Evolutionary conservation across 64 coral and sea anemone genomes (phyloP).

Genomic region (Stylophora pistillata): DNA sequence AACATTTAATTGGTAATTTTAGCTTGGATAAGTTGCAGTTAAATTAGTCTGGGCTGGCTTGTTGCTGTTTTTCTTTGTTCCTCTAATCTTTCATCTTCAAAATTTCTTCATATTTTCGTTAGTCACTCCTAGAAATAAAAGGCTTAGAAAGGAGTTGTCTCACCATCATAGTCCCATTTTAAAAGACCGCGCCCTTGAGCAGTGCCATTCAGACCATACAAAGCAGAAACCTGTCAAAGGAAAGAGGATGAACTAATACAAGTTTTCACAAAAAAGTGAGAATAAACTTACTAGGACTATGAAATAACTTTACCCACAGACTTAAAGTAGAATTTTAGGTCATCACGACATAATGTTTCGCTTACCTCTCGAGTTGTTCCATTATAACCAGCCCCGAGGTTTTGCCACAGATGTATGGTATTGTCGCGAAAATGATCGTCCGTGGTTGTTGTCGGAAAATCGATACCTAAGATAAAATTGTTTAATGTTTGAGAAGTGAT

Average conservation of each 20-base stretch:
- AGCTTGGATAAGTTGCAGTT: too few relatives aligned
- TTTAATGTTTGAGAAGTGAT: background rate
- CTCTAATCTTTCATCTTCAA: too few relatives aligned
- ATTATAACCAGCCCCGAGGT: slow-evolving; percentile 65
- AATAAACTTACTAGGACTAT: background rate
- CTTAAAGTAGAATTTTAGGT: background rate
- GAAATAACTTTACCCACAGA: background rate
- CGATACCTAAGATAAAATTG: slow-evolving; percentile 43
- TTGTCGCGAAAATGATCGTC: slow-evolving; percentile 82
- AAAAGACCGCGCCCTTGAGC: slow-evolving; percentile 81
- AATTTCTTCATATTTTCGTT: too few relatives aligned
- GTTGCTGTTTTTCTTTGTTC: too few relatives aligned
- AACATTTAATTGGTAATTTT: too few relatives aligned
- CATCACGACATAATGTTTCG: background rate
- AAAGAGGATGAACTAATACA: background rate
- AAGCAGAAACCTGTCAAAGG: slow-evolving; percentile 66
- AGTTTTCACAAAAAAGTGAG: too few relatives aligned
- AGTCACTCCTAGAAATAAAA: too few relatives aligned
- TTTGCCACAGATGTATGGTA: slow-evolving; percentile 79
- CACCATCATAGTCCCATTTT: slow-evolving; percentile 93
- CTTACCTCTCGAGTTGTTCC: slow-evolving; percentile 78
- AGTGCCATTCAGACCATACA: slow-evolving; percentile 70
- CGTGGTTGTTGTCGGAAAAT: slow-evolving; percentile 84
- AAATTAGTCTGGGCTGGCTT: too few relatives aligned
- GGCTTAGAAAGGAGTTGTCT: background rate